phyloP scores from a whole-genome alignment of 2,888 invertebrate species.

The Emesis castigata region DNA sequence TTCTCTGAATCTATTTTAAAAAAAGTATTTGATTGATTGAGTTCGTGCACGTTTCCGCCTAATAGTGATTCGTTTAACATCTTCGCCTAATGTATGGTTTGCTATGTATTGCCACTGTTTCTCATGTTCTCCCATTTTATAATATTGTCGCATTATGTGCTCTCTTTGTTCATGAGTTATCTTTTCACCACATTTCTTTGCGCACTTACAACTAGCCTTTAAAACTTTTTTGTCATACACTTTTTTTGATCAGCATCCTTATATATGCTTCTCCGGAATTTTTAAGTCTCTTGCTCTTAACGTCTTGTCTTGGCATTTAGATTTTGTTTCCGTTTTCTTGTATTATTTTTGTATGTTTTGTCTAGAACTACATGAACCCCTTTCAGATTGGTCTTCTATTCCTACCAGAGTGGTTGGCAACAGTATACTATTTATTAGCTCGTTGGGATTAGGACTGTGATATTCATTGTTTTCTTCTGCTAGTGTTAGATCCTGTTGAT shows the following conservation, averaged over 20 bases:
- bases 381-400: neutral
- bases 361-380: neutral
- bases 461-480: neutral
- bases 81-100: conserved; percentile 14
- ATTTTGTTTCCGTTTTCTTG: conserved; percentile 28
- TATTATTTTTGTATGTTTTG: neutral
- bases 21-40: neutral
- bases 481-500: neutral
- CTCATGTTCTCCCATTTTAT: conserved; percentile 45
- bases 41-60: neutral
- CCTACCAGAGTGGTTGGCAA: neutral
- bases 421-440: neutral
- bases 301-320: conserved; percentile 26
- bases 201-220: conserved; percentile 26
- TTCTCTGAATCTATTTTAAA: neutral
- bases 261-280: conserved; percentile 37
- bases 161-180: neutral
- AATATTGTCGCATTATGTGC: conserved; percentile 21
- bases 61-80: conserved; percentile 37
- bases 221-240: conserved; percentile 3
- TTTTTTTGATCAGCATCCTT: conserved; percentile 23
- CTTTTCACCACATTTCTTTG: conserved; percentile 23
- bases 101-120: conserved; percentile 49
- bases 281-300: conserved; percentile 34
- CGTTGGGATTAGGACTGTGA: neutral